Base-by-base conservation (phyloP, 1,140 invertebrate genomes). In the Gerris buenoi region DNA sequence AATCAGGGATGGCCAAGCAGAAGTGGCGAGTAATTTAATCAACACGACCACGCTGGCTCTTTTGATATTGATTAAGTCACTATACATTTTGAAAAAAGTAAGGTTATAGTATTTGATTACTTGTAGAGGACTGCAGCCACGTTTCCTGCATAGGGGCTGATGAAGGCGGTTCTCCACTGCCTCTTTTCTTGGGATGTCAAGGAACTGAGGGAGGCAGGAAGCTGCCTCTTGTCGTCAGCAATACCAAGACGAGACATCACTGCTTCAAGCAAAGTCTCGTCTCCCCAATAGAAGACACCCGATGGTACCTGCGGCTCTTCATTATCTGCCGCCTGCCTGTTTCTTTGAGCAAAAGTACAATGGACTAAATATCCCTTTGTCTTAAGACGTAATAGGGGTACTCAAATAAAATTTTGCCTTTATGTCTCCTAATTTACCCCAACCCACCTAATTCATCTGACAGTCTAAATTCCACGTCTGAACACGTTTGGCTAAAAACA, bases 41-140 rank as follows among this genome's bases (percentile, higher is more conserved):
- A 91, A 83, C 27, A 89, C 86, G 58, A 84, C 84, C 1, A 94
- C 72, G 77, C 94, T 94, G 1, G 83, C 81, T 14, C n/a, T n/a
- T n/a, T n/a, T n/a, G n/a, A n/a, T n/a, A n/a, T n/a, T n/a, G n/a
- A n/a, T n/a, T n/a, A n/a, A n/a, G n/a, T n/a, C n/a, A n/a, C n/a
- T n/a, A n/a, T n/a, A n/a, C n/a, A n/a, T n/a, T n/a, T n/a, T n/a
- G n/a, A n/a, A n/a, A n/a, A n/a, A n/a, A n/a, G n/a, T n/a, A n/a
- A n/a, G n/a, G n/a, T n/a, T n/a, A n/a, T n/a, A n/a, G n/a, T 72
- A 22, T 18, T 46, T 46, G 18, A 5, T 46, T 46, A 46, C 33
- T 46, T 46, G 18, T 46, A 46, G 18, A 46, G 18, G 33, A 46
- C 33, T 10, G 33, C 33, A 46, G 33, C 33, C 18, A 46, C 18